phyloP scores from a whole-genome alignment of 2,113 vertebrate species.

The Eudorcas thomsonii region DNA sequence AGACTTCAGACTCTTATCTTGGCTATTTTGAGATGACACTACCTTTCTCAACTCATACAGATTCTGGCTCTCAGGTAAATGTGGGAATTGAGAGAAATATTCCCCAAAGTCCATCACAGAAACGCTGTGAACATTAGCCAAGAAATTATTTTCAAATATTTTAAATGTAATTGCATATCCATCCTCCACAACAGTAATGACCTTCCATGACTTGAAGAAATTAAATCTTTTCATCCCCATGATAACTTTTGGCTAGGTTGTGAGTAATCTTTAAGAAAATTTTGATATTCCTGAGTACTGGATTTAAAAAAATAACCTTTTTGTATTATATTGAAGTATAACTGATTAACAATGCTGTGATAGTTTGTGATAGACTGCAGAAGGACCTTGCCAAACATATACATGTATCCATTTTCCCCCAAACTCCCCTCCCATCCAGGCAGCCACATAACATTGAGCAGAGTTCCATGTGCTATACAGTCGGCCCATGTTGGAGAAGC shows the following conservation, averaged over 20 bases:
- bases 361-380: neutral
- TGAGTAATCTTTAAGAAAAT: neutral
- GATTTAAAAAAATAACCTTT: neutral
- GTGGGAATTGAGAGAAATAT: neutral
- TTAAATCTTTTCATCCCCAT: neutral
- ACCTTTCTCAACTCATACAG: neutral
- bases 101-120: neutral
- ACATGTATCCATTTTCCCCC: neutral
- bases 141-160: neutral
- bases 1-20: neutral
- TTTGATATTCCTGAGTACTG: neutral
- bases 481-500: neutral
- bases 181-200: neutral
- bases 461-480: neutral
- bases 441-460: neutral
- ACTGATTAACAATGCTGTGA: neutral
- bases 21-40: neutral
- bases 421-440: neutral
- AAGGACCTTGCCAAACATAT: neutral
- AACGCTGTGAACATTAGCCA: neutral
- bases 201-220: neutral
- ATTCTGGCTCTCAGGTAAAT: neutral
- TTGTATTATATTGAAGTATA: neutral
- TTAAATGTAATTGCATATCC: neutral
- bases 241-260: neutral